Conservation (phyloP, 2,113 vertebrate genomes). For the Misgurnus anguillicaudatus region DNA sequence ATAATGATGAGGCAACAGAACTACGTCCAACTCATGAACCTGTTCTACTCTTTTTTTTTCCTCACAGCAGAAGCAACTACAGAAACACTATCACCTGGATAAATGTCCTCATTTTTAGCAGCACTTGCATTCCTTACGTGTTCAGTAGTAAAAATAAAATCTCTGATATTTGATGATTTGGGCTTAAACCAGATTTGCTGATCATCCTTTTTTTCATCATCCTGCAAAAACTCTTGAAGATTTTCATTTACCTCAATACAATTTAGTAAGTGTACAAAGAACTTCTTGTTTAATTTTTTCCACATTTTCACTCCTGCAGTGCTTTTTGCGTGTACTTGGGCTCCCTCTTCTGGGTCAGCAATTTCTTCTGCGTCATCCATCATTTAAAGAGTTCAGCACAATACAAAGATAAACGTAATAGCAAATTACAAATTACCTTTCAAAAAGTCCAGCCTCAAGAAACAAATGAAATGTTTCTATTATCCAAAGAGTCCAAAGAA, state of each 20-base stretch:
- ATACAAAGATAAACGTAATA: too few species aligned
- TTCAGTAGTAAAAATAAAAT: not conserved
- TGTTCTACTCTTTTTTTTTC: not conserved
- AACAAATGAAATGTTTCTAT: too few species aligned
- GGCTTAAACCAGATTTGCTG: not conserved
- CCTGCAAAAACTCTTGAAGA: not conserved
- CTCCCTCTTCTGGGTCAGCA: not conserved
- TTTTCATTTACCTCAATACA: not conserved
- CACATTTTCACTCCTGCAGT: not conserved
- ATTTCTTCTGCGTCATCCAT: not conserved
- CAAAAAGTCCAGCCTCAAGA: too few species aligned
- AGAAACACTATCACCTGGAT: not conserved
- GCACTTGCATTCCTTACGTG: not conserved
- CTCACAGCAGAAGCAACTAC: not conserved
- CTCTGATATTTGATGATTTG: not conserved
- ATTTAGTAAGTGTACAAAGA: not conserved
- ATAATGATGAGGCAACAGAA: not conserved
- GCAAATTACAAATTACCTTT: too few species aligned
- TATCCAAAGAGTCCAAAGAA: too few species aligned
- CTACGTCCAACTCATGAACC: not conserved
- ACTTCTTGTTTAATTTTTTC: not conserved
- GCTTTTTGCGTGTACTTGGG: not conserved
- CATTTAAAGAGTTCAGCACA: too few species aligned
- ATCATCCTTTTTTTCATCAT: not conserved
- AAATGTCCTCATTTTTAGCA: conserved; percentile 3